Evolutionary conservation across 2,113 vertebrate genomes (phyloP).

Genomic region (Plestiodon gilberti): DNA sequence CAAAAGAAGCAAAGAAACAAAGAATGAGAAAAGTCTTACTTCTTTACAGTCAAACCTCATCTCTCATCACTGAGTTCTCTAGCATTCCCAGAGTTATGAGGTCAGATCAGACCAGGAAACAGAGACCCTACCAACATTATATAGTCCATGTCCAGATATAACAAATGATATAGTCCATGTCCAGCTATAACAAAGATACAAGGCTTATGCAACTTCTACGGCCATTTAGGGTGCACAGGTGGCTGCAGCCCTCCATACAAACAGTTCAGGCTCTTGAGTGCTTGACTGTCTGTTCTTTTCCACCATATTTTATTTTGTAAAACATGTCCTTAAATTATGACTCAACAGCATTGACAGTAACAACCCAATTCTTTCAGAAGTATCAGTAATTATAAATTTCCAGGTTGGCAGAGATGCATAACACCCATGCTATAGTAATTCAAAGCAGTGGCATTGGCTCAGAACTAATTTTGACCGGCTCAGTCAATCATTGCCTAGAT

Average conservation of each 20-base stretch:
- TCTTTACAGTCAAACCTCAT: neutral
- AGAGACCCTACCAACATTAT: slow-evolving; percentile 1
- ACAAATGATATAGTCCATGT: neutral
- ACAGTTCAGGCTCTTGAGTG: neutral
- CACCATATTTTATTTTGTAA: neutral
- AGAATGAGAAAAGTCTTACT: accelerated
- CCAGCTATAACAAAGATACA: slow-evolving; percentile 24
- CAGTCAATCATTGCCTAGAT: too few species aligned
- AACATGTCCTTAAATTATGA: neutral
- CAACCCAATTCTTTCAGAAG: neutral
- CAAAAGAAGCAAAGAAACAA: slow-evolving; percentile 32
- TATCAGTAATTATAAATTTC: neutral
- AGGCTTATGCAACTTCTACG: neutral
- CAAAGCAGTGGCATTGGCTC: neutral
- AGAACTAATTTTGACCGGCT: neutral
- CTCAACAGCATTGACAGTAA: neutral
- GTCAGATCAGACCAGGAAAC: slow-evolving; percentile 14
- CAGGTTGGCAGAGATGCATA: neutral
- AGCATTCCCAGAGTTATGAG: slow-evolving; percentile 44
- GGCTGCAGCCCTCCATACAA: neutral
- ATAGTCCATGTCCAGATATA: slow-evolving; percentile 19
- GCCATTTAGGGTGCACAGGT: neutral
- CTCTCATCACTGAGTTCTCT: slow-evolving; percentile 12
- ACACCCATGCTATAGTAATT: neutral
- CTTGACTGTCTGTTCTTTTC: neutral